Evolutionary conservation across 2,113 vertebrate genomes (phyloP), one percentile per base, ranked within the genome.

Genomic region (Chamaea fasciata): DNA sequence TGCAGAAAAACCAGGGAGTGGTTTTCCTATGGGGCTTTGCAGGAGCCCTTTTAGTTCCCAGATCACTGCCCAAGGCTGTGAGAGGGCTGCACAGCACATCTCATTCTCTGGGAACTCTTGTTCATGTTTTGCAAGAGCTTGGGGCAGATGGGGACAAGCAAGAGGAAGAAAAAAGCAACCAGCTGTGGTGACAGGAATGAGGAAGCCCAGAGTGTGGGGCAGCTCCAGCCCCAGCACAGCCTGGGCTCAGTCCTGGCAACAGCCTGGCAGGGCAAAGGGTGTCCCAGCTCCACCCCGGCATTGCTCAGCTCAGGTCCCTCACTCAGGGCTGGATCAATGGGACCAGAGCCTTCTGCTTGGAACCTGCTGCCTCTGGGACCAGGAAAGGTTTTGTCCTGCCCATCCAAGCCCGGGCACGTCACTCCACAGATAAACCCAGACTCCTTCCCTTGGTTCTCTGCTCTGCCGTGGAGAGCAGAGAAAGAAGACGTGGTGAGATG

Each of bases 401-500:
- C 23, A 9, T 37, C 24, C 4, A 12, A 11, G 31, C 23, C 1
- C 0, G 0, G 30, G 24, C n/a, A 55, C 52, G 31, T 57, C 0
- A 0, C 37, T 65, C 52, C 37, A 24, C 11, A 55, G 35, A 47
- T 3, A 3, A 67, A 6, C 28, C 30, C 60, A 50, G 19, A 47
- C 7, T 28, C 53, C 19, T 39, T 62, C 39, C 52, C 56, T 60
- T 0, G 4, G 16, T 50, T 80, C 44, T 35, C 35, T 39, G 41
- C 37, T 57, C 26, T 53, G 62, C 37, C 0, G 0, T 0, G 2
- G 42, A 46, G 46, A 20, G 21, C 1, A 2, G n/a, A 1, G 3
- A 49, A 53, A 56, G 30, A 24, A 79, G 30, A 67, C 1, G 2
- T 0, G 20, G 33, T 0, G 5, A 52, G 57, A 37, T 28, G 56